Percentiles rank a stretch among this genome's conserved stretches.
Evolutionary conservation across 2,888 invertebrate genomes (phyloP).

Genomic region (Eupithecia insigniata): DNA sequence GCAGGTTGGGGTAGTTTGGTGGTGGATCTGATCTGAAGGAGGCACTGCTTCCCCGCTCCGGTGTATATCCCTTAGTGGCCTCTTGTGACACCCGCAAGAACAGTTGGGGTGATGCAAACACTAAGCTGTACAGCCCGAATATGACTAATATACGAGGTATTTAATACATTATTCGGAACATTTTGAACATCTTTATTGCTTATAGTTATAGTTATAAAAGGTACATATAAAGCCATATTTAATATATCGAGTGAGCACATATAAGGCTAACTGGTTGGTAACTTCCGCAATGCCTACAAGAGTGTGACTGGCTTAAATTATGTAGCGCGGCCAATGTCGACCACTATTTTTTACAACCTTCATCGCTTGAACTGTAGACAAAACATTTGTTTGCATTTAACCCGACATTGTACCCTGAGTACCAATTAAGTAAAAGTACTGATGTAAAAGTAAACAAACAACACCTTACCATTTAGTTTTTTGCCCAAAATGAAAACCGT

Average conservation of each 20-base stretch:
- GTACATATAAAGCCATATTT: conserved; percentile 52
- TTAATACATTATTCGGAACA: neutral
- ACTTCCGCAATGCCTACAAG: conserved; percentile 71
- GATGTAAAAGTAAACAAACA: neutral
- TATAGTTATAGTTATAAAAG: conserved; percentile 43
- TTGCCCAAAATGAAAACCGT: neutral
- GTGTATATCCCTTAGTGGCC: neutral
- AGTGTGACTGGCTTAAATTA: conserved; percentile 63
- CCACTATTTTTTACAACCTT: conserved; percentile 73
- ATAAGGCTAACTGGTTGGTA: conserved; percentile 72
- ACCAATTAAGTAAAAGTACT: neutral
- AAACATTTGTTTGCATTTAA: conserved; percentile 36
- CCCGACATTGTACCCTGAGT: neutral
- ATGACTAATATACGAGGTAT: no score
- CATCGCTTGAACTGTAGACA: conserved; percentile 58
- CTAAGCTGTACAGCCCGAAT: neutral
- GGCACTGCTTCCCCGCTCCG: neutral
- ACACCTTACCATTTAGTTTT: neutral
- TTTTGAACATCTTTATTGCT: neutral
- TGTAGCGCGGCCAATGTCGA: conserved; percentile 67
- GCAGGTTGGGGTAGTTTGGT: neutral
- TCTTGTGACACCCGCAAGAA: neutral
- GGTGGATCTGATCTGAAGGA: neutral
- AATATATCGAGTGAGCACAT: conserved; percentile 60
- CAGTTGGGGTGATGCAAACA: neutral